A percentile compares a stretch with the other conserved stretches of the same genome.
phyloP scores from a whole-genome alignment of 30 jellyfish, hydroid and myxozoan species.

The Hydractinia echinata region DNA sequence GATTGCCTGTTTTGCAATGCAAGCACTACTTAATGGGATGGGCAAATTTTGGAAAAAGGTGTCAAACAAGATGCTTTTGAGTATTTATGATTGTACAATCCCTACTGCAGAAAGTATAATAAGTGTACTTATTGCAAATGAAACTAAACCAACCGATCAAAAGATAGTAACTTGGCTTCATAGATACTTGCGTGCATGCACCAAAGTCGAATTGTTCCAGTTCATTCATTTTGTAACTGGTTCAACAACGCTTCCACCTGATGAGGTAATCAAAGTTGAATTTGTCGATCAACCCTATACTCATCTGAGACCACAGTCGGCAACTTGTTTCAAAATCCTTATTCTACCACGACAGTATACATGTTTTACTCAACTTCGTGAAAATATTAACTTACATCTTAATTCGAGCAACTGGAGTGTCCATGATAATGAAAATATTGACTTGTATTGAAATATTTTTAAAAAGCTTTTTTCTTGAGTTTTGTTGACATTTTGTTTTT shows the following conservation, averaged over 20 bases:
- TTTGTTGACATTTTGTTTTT: background rate
- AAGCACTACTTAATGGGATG: background rate
- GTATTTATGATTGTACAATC: background rate
- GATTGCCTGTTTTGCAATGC: background rate
- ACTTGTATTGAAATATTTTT: background rate
- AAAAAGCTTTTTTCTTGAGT: background rate
- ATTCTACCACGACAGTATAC: background rate
- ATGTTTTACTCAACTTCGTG: background rate
- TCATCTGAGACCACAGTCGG: background rate
- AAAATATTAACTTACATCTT: background rate
- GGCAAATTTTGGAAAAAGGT: background rate
- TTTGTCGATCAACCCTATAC: background rate
- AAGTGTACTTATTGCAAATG: background rate
- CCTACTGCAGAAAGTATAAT: conserved; percentile 17
- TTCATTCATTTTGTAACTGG: background rate
- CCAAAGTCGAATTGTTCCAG: background rate
- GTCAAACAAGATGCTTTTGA: background rate
- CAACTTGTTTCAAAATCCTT: background rate
- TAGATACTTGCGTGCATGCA: background rate
- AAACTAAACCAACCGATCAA: background rate
- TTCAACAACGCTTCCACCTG: background rate
- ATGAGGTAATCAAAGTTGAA: background rate
- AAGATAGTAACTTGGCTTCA: conserved; percentile 12
- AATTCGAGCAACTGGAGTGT: background rate
- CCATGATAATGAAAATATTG: conserved; percentile 1